Percentiles rank a stretch among this genome's conserved stretches.
Conservation (phyloP, 2,888 invertebrate species). For the Drosophila differens region DNA sequence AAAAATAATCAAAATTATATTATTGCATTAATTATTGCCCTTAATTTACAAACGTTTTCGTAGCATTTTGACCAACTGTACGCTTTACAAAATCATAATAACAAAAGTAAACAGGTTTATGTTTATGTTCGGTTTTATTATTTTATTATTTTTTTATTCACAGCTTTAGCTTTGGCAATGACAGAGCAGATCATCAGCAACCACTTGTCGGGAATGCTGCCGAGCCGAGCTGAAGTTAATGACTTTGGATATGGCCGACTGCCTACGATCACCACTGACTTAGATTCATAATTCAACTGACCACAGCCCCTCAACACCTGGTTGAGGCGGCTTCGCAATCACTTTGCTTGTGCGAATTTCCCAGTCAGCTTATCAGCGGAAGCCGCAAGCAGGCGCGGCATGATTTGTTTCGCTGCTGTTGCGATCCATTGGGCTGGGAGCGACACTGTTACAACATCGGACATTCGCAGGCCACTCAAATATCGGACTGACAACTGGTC, state of each 20-base stretch:
- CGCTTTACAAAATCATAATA: background rate
- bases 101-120: background rate
- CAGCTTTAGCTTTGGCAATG: constrained; percentile 37
- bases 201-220: background rate
- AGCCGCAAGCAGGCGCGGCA: constrained; percentile 17
- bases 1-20: background rate
- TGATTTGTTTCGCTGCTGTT: constrained; percentile 50
- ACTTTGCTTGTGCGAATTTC: constrained; percentile 6
- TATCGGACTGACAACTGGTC: constrained; percentile 12
- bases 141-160: background rate
- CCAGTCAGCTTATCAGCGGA: constrained; percentile 24
- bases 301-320: constrained; percentile 3
- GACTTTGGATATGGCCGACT: constrained; percentile 14
- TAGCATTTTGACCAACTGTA: background rate
- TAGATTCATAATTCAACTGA: constrained; percentile 1
- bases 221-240: constrained; percentile 14
- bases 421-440: constrained; percentile 32
- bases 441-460: constrained; percentile 36
- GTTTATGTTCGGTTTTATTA: background rate
- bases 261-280: constrained; percentile 1
- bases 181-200: constrained; percentile 36
- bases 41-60: background rate
- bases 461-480: constrained; percentile 18
- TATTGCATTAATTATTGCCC: background rate
- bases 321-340: background rate